Conservation (phyloP, 2,888 invertebrate species). For the Coleophora flavipennella region DNA sequence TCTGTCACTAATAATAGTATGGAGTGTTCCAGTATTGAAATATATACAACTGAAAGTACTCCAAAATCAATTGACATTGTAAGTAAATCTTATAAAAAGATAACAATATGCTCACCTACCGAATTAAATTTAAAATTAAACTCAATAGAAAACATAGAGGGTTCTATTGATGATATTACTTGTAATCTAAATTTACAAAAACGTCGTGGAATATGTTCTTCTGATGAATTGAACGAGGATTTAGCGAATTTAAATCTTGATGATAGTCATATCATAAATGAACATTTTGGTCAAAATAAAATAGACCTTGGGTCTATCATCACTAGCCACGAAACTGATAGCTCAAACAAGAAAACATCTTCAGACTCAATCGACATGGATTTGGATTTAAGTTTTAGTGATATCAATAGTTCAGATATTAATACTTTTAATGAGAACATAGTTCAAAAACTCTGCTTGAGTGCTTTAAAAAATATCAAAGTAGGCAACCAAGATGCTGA, state of each 20-base stretch:
- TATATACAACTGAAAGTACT: slow-evolving; percentile 64
- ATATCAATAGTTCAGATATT: slow-evolving; percentile 69
- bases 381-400: slow-evolving; percentile 68
- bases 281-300: slow-evolving; percentile 49
- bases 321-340: slow-evolving; percentile 61
- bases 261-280: slow-evolving; percentile 42
- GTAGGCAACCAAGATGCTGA: slow-evolving; percentile 69
- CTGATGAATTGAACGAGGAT: slow-evolving; percentile 61
- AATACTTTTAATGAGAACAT: slow-evolving; percentile 71
- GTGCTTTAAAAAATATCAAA: slow-evolving; percentile 68
- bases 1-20: slow-evolving; percentile 56
- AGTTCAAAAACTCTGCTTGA: slow-evolving; percentile 65
- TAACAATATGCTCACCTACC: slow-evolving; percentile 62
- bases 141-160: slow-evolving; percentile 52
- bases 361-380: slow-evolving; percentile 70
- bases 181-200: slow-evolving; percentile 62
- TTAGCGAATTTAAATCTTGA: slow-evolving; percentile 47
- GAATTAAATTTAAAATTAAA: slow-evolving; percentile 60
- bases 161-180: slow-evolving; percentile 61
- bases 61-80: slow-evolving; percentile 41
- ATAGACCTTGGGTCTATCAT: slow-evolving; percentile 52
- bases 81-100: slow-evolving; percentile 36
- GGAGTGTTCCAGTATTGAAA: slow-evolving; percentile 57
- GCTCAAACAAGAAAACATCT: slow-evolving; percentile 65
- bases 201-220: slow-evolving; percentile 71